These are phyloP conservation scores for Gila robusta DNA, from an alignment of 2,797 vertebrate species.

Conservation along the genomic window DNA sequence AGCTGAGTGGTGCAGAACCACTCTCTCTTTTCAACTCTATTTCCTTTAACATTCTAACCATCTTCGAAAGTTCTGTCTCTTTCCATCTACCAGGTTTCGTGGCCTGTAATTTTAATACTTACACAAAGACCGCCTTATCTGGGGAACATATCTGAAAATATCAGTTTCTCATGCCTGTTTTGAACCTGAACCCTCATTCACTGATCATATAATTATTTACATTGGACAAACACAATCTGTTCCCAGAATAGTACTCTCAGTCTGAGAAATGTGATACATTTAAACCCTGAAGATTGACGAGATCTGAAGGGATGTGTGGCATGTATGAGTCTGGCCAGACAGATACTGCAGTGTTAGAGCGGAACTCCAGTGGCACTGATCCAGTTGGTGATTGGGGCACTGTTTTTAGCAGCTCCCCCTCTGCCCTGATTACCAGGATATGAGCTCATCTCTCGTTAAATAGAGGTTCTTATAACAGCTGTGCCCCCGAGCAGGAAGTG, in stretches of 20 bases:
- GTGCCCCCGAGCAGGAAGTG: constrained; percentile 81
- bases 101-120: background rate
- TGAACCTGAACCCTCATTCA: constrained; percentile 14
- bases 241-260: constrained; percentile 31
- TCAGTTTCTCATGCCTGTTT: constrained; percentile 24
- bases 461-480: constrained; percentile 72
- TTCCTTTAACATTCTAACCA: constrained; percentile 1
- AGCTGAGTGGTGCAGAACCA: constrained; percentile 66
- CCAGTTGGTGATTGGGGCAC: constrained; percentile 81
- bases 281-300: constrained; percentile 13
- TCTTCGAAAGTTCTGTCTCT: constrained; percentile 4
- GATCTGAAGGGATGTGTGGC: constrained; percentile 32
- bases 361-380: constrained; percentile 74
- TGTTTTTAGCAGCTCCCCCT: constrained; percentile 85
- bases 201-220: constrained; percentile 25
- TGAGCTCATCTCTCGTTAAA: constrained; percentile 90
- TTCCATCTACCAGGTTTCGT: background rate
- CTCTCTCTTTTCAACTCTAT: constrained; percentile 40
- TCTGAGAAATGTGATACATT: constrained; percentile 27
- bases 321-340: constrained; percentile 17
- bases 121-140: constrained; percentile 3
- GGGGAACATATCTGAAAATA: constrained; percentile 11
- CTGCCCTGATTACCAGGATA: constrained; percentile 84
- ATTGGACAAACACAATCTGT: constrained; percentile 30
- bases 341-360: constrained; percentile 23